Conservation (phyloP, 2,113 vertebrate genomes). For the Atractosteus spatula region DNA sequence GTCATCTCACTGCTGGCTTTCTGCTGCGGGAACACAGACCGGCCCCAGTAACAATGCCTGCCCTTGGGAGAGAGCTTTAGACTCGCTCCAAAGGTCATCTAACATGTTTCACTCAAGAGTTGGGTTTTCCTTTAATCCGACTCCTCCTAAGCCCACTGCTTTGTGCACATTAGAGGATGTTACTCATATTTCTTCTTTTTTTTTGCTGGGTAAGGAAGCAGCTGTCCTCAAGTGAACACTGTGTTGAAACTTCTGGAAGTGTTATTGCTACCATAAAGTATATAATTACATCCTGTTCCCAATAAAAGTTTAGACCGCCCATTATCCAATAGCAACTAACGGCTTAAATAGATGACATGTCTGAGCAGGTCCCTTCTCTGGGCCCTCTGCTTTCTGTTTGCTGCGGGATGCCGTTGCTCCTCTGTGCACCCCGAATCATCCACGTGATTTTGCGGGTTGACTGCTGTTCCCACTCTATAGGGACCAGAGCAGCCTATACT, state of each 20-base stretch:
- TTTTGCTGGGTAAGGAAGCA: neutral
- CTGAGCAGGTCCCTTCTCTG: no score
- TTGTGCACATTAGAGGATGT: neutral
- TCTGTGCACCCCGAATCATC: no score
- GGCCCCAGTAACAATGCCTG: neutral
- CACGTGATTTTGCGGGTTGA: no score
- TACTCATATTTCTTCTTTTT: neutral
- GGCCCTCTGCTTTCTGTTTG: no score
- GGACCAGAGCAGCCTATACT: no score
- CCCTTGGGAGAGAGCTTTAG: constrained; percentile 20
- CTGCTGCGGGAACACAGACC: neutral
- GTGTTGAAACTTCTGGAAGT: neutral
- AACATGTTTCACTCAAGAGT: constrained; percentile 12
- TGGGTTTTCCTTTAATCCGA: neutral
- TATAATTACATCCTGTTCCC: neutral
- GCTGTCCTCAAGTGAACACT: neutral
- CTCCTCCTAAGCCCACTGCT: constrained; percentile 20
- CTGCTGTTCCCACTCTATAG: no score
- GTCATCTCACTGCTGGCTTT: neutral
- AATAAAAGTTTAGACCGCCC: no score
- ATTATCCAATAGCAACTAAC: no score
- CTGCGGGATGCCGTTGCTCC: no score
- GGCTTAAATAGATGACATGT: no score
- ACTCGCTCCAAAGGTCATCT: constrained; percentile 12
- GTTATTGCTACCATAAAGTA: neutral